phyloP scores from a whole-genome alignment of 2,797 vertebrate species.

The Tinamus major region DNA sequence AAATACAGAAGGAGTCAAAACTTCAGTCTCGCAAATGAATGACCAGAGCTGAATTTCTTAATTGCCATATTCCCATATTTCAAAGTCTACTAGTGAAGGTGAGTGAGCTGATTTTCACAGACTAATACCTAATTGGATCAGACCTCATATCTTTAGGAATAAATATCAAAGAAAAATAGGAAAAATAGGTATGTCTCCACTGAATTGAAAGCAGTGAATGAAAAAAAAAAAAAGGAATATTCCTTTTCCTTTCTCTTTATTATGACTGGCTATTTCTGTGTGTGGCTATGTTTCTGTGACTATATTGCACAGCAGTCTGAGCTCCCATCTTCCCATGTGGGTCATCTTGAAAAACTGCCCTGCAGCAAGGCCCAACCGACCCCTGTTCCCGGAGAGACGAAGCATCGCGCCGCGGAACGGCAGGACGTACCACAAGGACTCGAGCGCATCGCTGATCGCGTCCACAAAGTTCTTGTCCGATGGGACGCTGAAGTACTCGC shows the following conservation, averaged over 20 bases:
- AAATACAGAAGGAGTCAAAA: background rate
- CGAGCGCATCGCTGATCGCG: conserved; percentile 85
- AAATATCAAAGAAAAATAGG: background rate
- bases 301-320: background rate
- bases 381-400: background rate
- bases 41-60: background rate
- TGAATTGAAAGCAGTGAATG: background rate
- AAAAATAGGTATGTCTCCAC: background rate
- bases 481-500: conserved; percentile 87
- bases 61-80: background rate
- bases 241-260: background rate
- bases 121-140: background rate
- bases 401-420: background rate
- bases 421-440: conserved; percentile 83
- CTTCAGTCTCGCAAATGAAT: background rate
- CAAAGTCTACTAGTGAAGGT: background rate
- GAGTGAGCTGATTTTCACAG: background rate
- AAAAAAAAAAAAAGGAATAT: background rate
- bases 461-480: conserved; percentile 85
- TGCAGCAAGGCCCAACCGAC: background rate
- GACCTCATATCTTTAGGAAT: background rate
- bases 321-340: background rate
- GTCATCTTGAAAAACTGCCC: background rate
- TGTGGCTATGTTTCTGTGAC: fast-evolving
- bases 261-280: background rate